Conservation (phyloP, 2,113 vertebrate species). For the Xiphophorus maculatus region DNA sequence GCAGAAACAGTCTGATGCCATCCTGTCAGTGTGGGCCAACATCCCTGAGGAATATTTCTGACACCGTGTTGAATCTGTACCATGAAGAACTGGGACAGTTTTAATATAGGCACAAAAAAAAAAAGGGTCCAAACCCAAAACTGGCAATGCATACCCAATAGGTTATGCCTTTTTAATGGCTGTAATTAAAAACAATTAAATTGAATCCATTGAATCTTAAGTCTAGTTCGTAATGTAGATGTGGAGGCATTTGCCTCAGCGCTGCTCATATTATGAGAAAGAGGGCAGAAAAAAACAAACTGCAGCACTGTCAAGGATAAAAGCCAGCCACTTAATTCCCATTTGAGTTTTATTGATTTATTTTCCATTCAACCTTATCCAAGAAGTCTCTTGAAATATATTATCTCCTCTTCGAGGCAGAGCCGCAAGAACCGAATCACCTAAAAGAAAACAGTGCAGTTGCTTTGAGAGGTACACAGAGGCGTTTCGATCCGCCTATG, state of each 20-base stretch:
- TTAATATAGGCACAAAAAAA: no score
- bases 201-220: not conserved
- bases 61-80: no score
- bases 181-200: constrained; percentile 4
- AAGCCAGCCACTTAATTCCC: not conserved
- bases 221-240: not conserved
- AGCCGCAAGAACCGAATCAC: not conserved
- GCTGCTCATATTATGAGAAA: not conserved
- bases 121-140: no score
- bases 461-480: not conserved
- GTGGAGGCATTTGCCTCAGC: not conserved
- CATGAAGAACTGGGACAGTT: no score
- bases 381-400: constrained; percentile 8
- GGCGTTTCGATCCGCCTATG: not conserved
- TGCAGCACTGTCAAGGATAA: constrained; percentile 5
- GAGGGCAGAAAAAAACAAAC: not conserved
- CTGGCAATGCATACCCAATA: no score
- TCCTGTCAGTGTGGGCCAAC: no score
- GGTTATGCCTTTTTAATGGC: not conserved
- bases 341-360: constrained; percentile 3
- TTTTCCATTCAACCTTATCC: not conserved
- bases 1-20: no score
- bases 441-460: not conserved
- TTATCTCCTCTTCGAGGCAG: not conserved
- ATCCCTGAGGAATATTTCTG: no score